Evolutionary conservation across 2,113 vertebrate species (phyloP), one percentile per base, ranked within the genome.

Genomic region (Albula glossodonta): DNA sequence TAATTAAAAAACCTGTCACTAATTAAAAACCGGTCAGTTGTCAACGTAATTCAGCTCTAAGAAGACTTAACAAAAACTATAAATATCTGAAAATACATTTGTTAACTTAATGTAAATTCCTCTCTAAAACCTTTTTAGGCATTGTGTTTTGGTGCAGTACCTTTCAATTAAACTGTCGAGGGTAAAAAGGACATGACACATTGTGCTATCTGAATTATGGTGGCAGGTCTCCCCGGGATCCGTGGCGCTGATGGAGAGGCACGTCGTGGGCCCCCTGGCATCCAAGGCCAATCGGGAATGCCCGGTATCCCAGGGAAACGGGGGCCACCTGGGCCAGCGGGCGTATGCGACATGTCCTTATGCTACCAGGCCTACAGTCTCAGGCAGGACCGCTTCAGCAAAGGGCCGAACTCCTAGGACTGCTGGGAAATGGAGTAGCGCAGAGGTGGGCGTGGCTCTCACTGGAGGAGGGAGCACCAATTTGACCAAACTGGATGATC

Each of bases 351-450:
- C 57, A 66, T 88, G 1, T 84, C 93, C 15, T 89, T 87, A 51
- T 94, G 93, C 88, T 93, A 93, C 85, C 91, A 88, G 88, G 86
- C 89, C 77, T 92, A 93, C 50, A 82, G 83, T 3, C 78, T 81
- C n/a, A 88, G 84, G 48, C 66, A 91, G 1, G 87, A 90, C 31
- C 91, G 84, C 4, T 93, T 92, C 86, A 93, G 83, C 83, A 94
- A 94, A 91, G 93, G 93, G 80, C 93, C 93, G 49, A 90, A 91
- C 86, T 91, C 93, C 83, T 94, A 89, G 90, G 49, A 2, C 51
- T 82, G 31, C 53, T 41, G 81, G 25, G 56, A 63, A 63, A 15
- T 57, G 81, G 3, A 66, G 48, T 3, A 3, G 22, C 19, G 2
- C 2, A 3, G 11, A 19, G 48, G 70, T 31, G 70, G 70, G 3